A percentile compares a stretch with the other conserved stretches of the same genome.
Evolutionary conservation across 2,113 vertebrate species (phyloP).

Genomic region (Grallaria varia): DNA sequence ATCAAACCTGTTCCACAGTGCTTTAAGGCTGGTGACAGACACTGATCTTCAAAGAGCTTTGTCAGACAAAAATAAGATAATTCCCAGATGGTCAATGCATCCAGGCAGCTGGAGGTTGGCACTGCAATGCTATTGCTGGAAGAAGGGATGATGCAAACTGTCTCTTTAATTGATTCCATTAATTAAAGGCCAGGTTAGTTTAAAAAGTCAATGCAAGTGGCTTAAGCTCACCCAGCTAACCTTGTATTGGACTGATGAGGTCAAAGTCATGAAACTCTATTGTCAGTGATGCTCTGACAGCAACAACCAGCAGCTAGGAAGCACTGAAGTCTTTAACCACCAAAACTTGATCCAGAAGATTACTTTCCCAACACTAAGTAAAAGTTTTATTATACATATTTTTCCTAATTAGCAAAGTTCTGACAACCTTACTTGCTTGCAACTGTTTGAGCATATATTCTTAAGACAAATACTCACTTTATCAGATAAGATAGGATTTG

Average conservation of each 20-base stretch:
- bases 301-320: background rate
- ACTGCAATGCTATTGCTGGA: background rate
- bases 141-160: background rate
- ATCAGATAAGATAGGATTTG: background rate
- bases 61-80: background rate
- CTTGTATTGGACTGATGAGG: background rate
- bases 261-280: background rate
- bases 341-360: background rate
- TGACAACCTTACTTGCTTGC: background rate
- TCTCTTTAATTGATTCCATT: fast-evolving
- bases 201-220: background rate
- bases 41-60: background rate
- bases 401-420: background rate
- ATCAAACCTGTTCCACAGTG: background rate
- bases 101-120: background rate
- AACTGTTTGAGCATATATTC: background rate
- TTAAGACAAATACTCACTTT: background rate
- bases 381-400: background rate
- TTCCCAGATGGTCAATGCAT: background rate
- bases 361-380: background rate
- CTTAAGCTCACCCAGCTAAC: background rate
- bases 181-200: background rate
- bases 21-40: background rate
- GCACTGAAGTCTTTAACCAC: background rate
- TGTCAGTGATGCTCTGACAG: background rate